Percentiles rank a stretch among this genome's conserved stretches.
Evolutionary conservation across 2,113 vertebrate genomes (phyloP).

Genomic region (Struthio camelus): DNA sequence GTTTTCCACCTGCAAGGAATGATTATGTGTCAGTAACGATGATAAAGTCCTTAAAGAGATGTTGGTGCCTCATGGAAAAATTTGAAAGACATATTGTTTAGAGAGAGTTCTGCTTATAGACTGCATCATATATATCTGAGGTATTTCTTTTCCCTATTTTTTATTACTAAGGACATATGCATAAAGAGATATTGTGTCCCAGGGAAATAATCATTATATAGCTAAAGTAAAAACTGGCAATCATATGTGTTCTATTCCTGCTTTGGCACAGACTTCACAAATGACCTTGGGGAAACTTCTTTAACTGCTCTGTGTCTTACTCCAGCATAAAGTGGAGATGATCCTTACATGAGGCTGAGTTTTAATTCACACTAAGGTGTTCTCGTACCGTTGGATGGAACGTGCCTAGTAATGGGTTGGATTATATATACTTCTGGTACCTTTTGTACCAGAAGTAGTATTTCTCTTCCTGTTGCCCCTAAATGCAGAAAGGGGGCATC

Average conservation of each 20-base stretch:
- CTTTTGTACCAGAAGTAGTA: background rate
- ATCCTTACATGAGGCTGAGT: background rate
- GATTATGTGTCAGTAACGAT: conserved; percentile 68
- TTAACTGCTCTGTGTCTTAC: background rate
- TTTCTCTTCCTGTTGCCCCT: background rate
- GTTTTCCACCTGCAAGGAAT: conserved; percentile 73
- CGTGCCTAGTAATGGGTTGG: background rate
- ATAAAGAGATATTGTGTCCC: conserved; percentile 45
- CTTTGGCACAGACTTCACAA: conserved; percentile 24
- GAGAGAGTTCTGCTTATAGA: conserved; percentile 46
- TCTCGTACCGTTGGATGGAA: background rate
- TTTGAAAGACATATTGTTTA: conserved; percentile 54
- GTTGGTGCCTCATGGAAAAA: conserved; percentile 58
- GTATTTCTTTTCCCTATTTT: conserved; percentile 47
- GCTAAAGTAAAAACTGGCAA: conserved; percentile 33
- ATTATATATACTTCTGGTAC: background rate
- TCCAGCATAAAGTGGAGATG: background rate
- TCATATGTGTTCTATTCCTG: conserved; percentile 6
- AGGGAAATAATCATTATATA: conserved; percentile 35
- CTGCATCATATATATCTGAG: conserved; percentile 24
- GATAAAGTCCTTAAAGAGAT: conserved; percentile 70
- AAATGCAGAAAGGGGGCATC: background rate
- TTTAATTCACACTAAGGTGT: background rate
- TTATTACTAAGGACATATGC: conserved; percentile 64
- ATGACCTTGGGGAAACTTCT: conserved; percentile 43